Conservation (phyloP, 2,113 vertebrate species). For the Gobius niger region DNA sequence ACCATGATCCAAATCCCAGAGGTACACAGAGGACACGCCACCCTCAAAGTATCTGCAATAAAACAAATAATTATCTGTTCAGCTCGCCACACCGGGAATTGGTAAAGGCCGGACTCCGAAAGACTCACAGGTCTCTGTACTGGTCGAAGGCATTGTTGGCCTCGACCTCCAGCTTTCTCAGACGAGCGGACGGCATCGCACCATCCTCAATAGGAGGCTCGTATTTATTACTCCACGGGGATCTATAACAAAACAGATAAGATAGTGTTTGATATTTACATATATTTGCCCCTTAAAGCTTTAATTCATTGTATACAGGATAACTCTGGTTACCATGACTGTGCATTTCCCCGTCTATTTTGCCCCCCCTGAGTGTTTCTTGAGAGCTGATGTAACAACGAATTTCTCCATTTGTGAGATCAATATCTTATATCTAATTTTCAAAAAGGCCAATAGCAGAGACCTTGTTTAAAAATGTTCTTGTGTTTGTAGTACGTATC, state of each 20-base stretch:
- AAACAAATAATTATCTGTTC: neutral
- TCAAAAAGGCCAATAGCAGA: neutral
- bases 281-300: too few species aligned
- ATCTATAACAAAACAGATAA: conserved; percentile 75
- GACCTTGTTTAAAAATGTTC: too few species aligned
- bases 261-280: too few species aligned
- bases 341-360: too few species aligned
- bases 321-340: too few species aligned
- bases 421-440: too few species aligned
- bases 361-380: too few species aligned
- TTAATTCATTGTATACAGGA: too few species aligned
- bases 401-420: too few species aligned
- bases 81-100: neutral
- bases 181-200: conserved; percentile 95
- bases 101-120: neutral
- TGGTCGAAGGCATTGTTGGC: conserved; percentile 99
- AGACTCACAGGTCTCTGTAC: conserved; percentile 91
- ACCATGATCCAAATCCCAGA: conserved; percentile 99
- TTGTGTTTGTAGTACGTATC: too few species aligned
- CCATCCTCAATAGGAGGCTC: conserved; percentile 97
- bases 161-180: conserved; percentile 97
- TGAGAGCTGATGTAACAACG: too few species aligned
- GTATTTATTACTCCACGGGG: conserved; percentile 99
- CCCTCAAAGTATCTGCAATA: conserved; percentile 94
- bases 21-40: conserved; percentile 97